These are phyloP conservation scores for Notocelia uddmanniana DNA, from an alignment of 2,888 invertebrate genomes.

Conservation along the genomic window DNA sequence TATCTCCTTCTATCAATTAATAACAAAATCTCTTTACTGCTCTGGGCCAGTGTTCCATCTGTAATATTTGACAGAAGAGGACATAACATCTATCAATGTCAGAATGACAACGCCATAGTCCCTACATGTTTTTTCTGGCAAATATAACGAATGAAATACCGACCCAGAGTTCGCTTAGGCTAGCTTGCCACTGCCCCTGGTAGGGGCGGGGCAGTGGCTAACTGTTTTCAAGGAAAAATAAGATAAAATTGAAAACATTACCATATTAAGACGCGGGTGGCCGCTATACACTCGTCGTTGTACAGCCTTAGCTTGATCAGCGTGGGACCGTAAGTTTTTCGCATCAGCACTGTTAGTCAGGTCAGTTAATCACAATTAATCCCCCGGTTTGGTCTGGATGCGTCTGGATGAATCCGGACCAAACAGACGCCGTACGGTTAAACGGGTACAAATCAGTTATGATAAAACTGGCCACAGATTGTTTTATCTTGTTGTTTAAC, in stretches of 20 bases:
- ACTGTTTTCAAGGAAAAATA: not conserved
- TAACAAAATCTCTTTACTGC: no score
- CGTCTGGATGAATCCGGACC: conserved; percentile 63
- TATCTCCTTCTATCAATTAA: no score
- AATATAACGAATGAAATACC: no score
- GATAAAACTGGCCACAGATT: conserved; percentile 48
- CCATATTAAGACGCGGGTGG: not conserved
- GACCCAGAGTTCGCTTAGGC: no score
- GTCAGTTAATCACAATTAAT: conserved; percentile 68
- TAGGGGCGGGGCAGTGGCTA: no score
- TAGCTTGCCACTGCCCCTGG: no score
- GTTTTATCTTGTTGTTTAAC: conserved; percentile 14
- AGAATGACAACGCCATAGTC: no score
- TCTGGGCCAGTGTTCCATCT: no score
- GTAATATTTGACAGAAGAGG: no score
- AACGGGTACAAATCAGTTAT: conserved; percentile 64
- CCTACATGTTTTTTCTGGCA: no score
- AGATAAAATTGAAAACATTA: not conserved
- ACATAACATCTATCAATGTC: no score
- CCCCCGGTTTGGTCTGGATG: conserved; percentile 50
- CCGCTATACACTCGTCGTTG: not conserved
- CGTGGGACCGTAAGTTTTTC: conserved; percentile 58
- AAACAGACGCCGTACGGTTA: conserved; percentile 60
- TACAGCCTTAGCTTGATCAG: conserved; percentile 37
- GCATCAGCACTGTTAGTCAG: conserved; percentile 56